Conservation (phyloP, 2,888 invertebrate genomes). For the Alsophila aescularia region DNA sequence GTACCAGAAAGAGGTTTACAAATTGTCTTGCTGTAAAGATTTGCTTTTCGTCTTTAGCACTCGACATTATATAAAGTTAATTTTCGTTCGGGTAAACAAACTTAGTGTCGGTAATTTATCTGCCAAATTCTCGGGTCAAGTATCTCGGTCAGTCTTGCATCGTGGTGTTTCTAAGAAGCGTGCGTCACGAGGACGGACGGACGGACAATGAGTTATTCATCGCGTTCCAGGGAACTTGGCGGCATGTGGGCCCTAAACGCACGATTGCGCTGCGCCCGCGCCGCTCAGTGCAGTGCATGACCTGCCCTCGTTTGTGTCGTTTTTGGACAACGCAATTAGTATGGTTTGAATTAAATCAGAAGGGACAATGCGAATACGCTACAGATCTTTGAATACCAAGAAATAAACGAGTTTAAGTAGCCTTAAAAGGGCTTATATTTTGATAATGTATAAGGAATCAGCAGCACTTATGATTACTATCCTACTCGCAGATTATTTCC, state of each 20-base stretch:
- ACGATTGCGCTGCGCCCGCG: conserved; percentile 70
- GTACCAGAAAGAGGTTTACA: conserved; percentile 12
- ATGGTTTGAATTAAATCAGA: conserved; percentile 27
- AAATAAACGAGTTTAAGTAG: no score
- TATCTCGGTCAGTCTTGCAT: conserved; percentile 74
- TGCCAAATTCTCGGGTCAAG: conserved; percentile 70
- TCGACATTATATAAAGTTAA: conserved; percentile 6
- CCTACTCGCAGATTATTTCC: neutral
- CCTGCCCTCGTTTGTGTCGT: conserved; percentile 63
- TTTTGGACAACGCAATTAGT: conserved; percentile 48
- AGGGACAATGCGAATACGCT: conserved; percentile 14
- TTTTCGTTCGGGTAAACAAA: conserved; percentile 10
- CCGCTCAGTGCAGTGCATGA: conserved; percentile 64
- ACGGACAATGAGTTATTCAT: conserved; percentile 84
- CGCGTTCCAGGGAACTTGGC: conserved; percentile 77
- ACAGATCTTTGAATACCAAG: neutral
- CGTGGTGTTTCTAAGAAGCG: conserved; percentile 72
- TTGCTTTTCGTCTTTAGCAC: neutral
- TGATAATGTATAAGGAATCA: no score
- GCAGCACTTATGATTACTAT: neutral
- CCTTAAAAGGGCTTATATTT: no score
- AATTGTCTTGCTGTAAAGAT: conserved; percentile 12
- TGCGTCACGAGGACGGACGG: conserved; percentile 78
- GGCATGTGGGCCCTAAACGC: conserved; percentile 78
- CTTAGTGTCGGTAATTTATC: conserved; percentile 41